Evolutionary conservation across 2,113 vertebrate species (phyloP).

Genomic region (Leucosticte australis): DNA sequence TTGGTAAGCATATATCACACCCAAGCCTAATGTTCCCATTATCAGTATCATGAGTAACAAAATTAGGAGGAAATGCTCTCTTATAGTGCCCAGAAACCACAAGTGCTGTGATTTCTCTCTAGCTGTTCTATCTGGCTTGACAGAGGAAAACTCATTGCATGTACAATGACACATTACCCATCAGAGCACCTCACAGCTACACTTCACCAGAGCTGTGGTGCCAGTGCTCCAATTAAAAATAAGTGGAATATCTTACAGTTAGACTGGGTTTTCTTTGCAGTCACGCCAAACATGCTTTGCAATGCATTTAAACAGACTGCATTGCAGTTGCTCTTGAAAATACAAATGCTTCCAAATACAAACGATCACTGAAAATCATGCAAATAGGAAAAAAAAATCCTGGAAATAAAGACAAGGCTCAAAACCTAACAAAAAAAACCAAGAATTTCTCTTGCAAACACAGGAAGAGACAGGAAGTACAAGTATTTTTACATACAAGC

Average conservation of each 20-base stretch:
- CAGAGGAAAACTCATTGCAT: neutral
- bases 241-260: neutral
- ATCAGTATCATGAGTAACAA: neutral
- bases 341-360: neutral
- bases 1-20: neutral
- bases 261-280: neutral
- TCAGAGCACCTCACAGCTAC: neutral
- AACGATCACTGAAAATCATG: neutral
- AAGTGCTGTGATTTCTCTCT: neutral
- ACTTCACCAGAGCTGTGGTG: neutral
- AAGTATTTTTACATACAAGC: neutral
- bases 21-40: neutral
- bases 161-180: neutral
- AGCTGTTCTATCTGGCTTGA: neutral
- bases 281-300: neutral
- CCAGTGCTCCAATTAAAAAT: neutral
- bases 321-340: constrained; percentile 9
- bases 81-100: neutral
- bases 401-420: neutral
- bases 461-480: neutral
- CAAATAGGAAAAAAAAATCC: neutral
- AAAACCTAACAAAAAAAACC: neutral
- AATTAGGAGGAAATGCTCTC: neutral
- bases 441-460: neutral
- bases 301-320: neutral